phyloP scores from a whole-genome alignment of 2,113 vertebrate species.

The Chionodraco myersi region DNA sequence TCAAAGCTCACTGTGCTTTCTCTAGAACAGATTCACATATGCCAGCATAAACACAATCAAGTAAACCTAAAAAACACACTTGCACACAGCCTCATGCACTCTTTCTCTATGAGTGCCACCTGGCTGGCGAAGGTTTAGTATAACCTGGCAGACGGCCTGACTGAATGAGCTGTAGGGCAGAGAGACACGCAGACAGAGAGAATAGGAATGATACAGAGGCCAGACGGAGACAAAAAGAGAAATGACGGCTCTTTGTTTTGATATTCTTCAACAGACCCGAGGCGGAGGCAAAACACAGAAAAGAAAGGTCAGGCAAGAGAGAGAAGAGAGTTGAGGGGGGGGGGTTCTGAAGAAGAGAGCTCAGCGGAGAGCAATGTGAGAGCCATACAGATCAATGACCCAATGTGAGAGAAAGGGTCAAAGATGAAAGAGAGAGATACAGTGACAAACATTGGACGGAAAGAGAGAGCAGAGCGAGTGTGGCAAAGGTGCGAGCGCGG shows the following conservation, averaged over 20 bases:
- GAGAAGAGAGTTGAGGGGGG: constrained; percentile 15
- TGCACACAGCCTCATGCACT: constrained; percentile 28
- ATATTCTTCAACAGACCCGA: constrained; percentile 52
- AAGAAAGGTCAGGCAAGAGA: constrained; percentile 59
- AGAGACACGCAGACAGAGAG: constrained; percentile 32
- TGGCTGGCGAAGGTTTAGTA: constrained; percentile 63
- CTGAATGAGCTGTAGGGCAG: constrained; percentile 54
- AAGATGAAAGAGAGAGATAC: constrained; percentile 58
- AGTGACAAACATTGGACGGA: constrained; percentile 28
- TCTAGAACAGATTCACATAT: background rate
- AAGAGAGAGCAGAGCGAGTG: constrained; percentile 34
- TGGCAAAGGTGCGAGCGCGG: constrained; percentile 41
- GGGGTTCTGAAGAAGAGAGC: constrained; percentile 46
- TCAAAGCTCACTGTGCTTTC: constrained; percentile 67
- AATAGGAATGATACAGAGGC: constrained; percentile 23
- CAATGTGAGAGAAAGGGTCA: constrained; percentile 58
- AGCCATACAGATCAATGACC: constrained; percentile 68
- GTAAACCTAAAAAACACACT: constrained; percentile 14
- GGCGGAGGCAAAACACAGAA: constrained; percentile 26
- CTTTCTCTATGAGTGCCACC: constrained; percentile 76
- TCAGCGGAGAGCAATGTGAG: constrained; percentile 52
- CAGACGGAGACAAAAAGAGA: constrained; percentile 40
- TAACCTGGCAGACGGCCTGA: constrained; percentile 55
- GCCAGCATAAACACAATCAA: constrained; percentile 8
- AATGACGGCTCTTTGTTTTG: constrained; percentile 43